Conservation (phyloP, 53 echinoderm and acorn worm genomes). For the Hippasteria phrygiana region DNA sequence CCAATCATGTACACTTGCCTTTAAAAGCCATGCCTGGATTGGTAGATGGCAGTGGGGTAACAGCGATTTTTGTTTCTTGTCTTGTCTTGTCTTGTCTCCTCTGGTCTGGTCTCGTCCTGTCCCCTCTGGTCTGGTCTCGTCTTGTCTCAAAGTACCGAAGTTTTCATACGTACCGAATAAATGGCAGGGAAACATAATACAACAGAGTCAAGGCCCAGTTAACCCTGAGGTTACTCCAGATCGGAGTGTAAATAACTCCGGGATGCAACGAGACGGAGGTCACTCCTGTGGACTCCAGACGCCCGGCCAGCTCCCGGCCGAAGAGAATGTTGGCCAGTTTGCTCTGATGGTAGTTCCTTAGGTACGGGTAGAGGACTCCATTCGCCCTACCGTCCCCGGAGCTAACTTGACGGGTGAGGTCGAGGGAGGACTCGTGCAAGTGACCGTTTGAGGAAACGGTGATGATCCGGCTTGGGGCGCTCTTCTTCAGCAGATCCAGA, state of each 20-base stretch:
- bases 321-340: conserved; percentile 83
- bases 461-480: conserved; percentile 77
- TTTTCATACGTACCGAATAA: neutral
- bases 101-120: too few relatives aligned
- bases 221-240: neutral
- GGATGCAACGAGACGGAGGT: conserved; percentile 76
- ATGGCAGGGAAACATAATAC: neutral
- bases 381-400: neutral
- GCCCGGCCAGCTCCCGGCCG: conserved; percentile 75
- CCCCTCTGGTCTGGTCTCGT: too few relatives aligned
- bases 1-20: too few relatives aligned
- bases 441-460: conserved; percentile 79
- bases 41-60: too few relatives aligned
- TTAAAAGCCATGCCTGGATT: too few relatives aligned
- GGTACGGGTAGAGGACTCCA: conserved; percentile 38
- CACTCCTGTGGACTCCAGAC: conserved; percentile 75
- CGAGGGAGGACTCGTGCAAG: neutral
- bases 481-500: conserved; percentile 80
- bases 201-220: neutral
- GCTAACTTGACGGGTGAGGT: conserved; percentile 6
- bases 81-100: too few relatives aligned
- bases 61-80: too few relatives aligned
- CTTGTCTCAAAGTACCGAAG: neutral
- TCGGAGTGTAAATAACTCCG: conserved; percentile 54
- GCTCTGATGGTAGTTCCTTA: conserved; percentile 66